These are phyloP conservation scores for Cottus gobio DNA, from an alignment of 2,113 vertebrate genomes.

Conservation along the genomic window DNA sequence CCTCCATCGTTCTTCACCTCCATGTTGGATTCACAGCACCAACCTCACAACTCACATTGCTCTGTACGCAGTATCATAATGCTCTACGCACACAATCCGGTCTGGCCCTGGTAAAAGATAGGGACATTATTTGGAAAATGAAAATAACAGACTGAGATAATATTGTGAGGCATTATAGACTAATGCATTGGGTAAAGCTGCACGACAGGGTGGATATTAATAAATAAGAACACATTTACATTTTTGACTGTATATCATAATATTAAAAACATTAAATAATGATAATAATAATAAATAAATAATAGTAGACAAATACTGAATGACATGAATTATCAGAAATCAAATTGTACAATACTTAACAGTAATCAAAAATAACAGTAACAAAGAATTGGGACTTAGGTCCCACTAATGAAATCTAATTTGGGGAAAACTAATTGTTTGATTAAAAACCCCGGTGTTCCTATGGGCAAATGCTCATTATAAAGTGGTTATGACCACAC, in stretches of 20 bases:
- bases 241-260: background rate
- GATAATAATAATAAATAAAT: background rate
- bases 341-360: background rate
- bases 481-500: background rate
- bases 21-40: conserved; percentile 67
- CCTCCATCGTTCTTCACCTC: conserved; percentile 76
- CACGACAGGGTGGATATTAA: background rate
- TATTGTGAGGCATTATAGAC: background rate
- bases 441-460: background rate
- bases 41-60: conserved; percentile 52
- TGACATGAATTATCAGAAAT: background rate
- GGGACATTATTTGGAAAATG: background rate
- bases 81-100: conserved; percentile 1
- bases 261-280: background rate
- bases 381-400: background rate
- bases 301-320: background rate
- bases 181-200: background rate
- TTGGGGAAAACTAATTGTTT: no score
- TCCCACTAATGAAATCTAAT: background rate
- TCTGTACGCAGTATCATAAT: conserved; percentile 38
- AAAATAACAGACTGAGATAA: background rate
- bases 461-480: background rate
- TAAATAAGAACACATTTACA: no score
- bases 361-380: no score
- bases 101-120: conserved; percentile 26